Evolutionary conservation across 2,797 vertebrate genomes (phyloP).

Genomic region (Delichon dasypus): DNA sequence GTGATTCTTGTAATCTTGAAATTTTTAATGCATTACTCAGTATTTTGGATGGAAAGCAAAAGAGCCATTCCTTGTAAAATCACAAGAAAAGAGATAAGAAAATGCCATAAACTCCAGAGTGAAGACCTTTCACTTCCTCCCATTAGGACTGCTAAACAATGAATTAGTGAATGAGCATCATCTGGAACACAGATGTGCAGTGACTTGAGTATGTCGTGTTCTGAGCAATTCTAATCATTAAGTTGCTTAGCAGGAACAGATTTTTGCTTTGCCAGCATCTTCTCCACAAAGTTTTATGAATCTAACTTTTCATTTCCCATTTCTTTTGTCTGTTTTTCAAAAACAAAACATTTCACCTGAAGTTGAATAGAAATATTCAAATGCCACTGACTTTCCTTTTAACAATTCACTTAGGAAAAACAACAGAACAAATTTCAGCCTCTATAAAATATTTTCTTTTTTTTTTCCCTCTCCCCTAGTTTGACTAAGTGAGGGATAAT

Average conservation of each 20-base stretch:
- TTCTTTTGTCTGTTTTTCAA: neutral
- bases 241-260: neutral
- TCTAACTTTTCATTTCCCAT: neutral
- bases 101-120: neutral
- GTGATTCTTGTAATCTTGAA: neutral
- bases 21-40: neutral
- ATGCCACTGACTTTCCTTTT: neutral
- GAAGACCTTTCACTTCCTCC: neutral
- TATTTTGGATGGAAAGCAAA: neutral
- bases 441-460: neutral
- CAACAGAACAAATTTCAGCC: neutral
- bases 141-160: neutral
- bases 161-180: neutral
- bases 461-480: neutral
- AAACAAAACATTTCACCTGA: neutral
- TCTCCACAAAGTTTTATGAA: neutral
- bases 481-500: conserved; percentile 31
- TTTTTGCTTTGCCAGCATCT: neutral
- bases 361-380: neutral
- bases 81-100: neutral
- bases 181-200: neutral
- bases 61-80: neutral
- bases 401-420: neutral
- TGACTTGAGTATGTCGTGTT: neutral
- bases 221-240: neutral